phyloP scores from a whole-genome alignment of 2,797 vertebrate genomes.

The Morelia viridis region DNA sequence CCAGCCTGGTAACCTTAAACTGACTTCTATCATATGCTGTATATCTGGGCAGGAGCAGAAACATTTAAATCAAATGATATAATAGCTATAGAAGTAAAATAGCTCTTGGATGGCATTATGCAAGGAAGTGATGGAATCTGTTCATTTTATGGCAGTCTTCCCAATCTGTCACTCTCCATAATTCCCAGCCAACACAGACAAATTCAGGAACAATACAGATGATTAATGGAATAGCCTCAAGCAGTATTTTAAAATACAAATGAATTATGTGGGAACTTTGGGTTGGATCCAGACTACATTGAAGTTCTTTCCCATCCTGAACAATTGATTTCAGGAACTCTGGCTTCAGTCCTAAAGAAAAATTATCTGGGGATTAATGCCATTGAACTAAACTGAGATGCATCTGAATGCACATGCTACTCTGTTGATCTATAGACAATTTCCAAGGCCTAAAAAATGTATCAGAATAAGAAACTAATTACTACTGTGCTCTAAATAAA shows the following conservation, averaged over 20 bases:
- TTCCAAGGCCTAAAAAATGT: conserved; percentile 34
- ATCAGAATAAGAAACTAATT: background rate
- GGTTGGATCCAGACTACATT: background rate
- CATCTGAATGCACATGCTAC: background rate
- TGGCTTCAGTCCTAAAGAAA: background rate
- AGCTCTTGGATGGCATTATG: background rate
- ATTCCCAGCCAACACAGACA: background rate
- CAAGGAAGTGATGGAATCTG: background rate
- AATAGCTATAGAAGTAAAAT: background rate
- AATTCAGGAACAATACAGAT: background rate
- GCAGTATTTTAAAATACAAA: background rate
- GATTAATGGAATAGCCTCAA: background rate
- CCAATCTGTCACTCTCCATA: background rate
- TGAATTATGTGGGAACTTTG: background rate
- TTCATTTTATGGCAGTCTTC: background rate
- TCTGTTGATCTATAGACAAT: background rate
- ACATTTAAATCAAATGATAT: background rate
- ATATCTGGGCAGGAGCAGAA: background rate
- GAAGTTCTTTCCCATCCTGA: background rate
- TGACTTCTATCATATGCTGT: background rate
- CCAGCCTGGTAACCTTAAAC: background rate
- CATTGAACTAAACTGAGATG: background rate
- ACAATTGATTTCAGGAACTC: background rate
- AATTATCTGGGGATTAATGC: background rate
- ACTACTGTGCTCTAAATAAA: conserved; percentile 41